Percentiles rank a stretch among this genome's conserved stretches.
These are phyloP conservation scores for Caenorhabditis becei DNA, from an alignment of 2,888 invertebrate genomes.

Conservation along the genomic window DNA sequence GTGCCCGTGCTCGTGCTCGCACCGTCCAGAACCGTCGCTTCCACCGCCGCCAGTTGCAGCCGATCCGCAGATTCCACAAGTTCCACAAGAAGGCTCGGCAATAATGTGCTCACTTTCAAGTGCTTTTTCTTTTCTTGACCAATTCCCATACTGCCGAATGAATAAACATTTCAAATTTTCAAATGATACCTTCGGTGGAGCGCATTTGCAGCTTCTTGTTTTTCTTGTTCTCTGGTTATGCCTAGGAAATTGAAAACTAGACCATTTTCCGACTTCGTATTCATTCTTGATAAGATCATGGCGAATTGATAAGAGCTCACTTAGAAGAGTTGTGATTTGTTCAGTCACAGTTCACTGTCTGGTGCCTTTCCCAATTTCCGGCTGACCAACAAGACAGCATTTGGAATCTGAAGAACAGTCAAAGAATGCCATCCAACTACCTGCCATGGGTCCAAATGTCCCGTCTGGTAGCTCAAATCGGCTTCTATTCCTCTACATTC, in stretches of 20 bases:
- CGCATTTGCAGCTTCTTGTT: no score
- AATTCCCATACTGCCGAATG: background rate
- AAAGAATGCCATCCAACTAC: background rate
- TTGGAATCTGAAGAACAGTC: no score
- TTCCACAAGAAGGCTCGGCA: constrained; percentile 50
- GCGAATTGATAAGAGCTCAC: no score
- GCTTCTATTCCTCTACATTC: constrained; percentile 4
- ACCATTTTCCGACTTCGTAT: no score
- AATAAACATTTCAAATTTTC: background rate
- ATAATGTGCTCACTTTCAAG: constrained; percentile 10
- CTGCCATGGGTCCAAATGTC: background rate
- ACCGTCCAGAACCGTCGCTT: constrained; percentile 25
- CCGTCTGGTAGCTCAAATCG: background rate
- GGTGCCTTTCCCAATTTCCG: no score
- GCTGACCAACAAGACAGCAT: no score
- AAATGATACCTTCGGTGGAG: no score
- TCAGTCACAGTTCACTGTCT: no score
- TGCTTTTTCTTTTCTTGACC: background rate
- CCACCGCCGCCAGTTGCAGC: constrained; percentile 44
- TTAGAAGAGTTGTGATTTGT: no score
- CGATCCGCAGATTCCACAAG: constrained; percentile 30
- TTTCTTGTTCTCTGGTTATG: no score
- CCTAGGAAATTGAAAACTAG: no score
- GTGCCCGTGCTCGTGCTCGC: constrained; percentile 52
- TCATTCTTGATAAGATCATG: no score